Evolutionary conservation across 2,888 invertebrate species (phyloP), one percentile per base, ranked within the genome.

Genomic region (Polydrusus pterygomalis): DNA sequence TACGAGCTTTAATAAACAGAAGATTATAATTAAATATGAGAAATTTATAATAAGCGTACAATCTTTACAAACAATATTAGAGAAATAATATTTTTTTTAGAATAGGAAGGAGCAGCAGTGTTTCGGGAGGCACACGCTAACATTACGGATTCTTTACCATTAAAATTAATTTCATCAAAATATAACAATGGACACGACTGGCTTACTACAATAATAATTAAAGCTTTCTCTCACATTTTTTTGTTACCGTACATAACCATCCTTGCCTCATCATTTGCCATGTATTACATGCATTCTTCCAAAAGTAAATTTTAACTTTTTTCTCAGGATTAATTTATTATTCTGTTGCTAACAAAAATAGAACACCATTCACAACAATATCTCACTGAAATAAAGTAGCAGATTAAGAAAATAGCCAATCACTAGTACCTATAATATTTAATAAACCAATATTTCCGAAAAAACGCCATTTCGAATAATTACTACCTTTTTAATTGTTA

Each of bases 11-110:
- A 74, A 74, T 70, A 74, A 45, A 58, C 47, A 60, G 56, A 70
- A 56, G 47, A 75, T 74, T 69, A 68, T 70, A 74, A 70, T 70
- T 74, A 75, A 72, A 75, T 71, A 75, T 75, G 75, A 72, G 72
- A 75, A 75, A 62, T 68, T 62, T 38, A 69, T 68, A n/a, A n/a
- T n/a, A 60, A 70, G 47, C 56, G 40, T 58, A 65, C 54, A 40
- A 47, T 65, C 51, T 75, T 54, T 51, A 34, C 43, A 43, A 58
- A 65, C 40, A 58, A 67, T 49, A 47, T 69, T 20, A 2, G 8
- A 45, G 10, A 15, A 45, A 56, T 43, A 45, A 69, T 69, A 34
- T 43, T 60, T 45, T 58, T 43, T 45, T 45, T 38, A 70, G 43
- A 54, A 43, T 11, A 47, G 11, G 15, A 60, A 54, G 58, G 30